Base-by-base conservation (phyloP, 2,113 vertebrate genomes). In the Hirundichthys speculiger region DNA sequence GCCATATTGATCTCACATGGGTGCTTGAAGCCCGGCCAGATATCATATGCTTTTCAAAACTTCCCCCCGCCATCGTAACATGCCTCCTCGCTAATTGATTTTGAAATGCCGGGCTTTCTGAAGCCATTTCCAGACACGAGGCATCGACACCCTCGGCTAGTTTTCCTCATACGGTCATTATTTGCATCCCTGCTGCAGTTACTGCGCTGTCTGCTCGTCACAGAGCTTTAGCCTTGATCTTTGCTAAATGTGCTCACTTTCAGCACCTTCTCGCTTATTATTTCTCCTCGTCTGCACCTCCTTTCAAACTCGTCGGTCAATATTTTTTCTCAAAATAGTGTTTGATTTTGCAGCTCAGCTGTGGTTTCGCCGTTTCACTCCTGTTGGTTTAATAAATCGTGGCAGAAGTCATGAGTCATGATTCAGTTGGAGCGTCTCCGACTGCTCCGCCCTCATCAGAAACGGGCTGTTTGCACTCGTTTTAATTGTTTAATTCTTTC, bases 61-160 rank as follows among this genome's bases (percentile, higher is more conserved):
- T 55, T 82, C 49, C 52, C 50, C 45, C 63, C 51, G 39, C 43
- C 75, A 69, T 53, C 52, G 34, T 51, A 69, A 80, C 86, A 86
- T 73, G 74, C 72, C 69, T 75, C 64, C 69, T 69, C 76, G 54
- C 53, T 82, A 75, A 86, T 89, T 83, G 74, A 86, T 86, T 86
- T 67, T 77, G 59, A 77, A 88, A 84, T 56, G 60, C 25, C 27
- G 69, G 73, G 71, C 59, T 47, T 54, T 82, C 68, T 34, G 20
- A 45, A 39, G 20, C 52, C 50, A n/a, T 63, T 5, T 41, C 67
- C 53, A 25, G 75, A 64, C 66, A 73, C 71, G 41, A 72, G 38
- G 39, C n/a, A 79, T 88, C 69, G 4, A 78, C 83, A 55, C 5
- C 38, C 13, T 46, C 57, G 73, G 77, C 73, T 75, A 55, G 74